These are phyloP conservation scores for Nomada fabriciana DNA, from an alignment of 2,888 invertebrate genomes.

Conservation along the genomic window DNA sequence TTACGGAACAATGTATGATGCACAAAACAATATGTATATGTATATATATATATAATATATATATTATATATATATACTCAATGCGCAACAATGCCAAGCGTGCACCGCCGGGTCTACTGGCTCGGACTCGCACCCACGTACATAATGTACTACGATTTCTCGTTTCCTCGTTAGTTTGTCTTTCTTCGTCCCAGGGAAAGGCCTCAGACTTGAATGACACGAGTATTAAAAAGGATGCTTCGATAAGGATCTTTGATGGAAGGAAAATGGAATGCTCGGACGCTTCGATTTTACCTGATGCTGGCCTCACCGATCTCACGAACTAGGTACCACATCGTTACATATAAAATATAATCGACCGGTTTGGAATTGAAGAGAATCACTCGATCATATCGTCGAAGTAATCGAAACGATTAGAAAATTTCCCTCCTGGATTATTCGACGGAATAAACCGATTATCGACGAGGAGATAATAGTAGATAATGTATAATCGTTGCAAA, in stretches of 20 bases:
- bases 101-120: constrained; percentile 71
- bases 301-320: constrained; percentile 33
- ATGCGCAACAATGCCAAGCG: constrained; percentile 71
- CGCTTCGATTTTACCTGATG: constrained; percentile 44
- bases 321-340: constrained; percentile 39
- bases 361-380: constrained; percentile 25
- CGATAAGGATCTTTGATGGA: constrained; percentile 30
- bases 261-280: constrained; percentile 18
- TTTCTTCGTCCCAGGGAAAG: constrained; percentile 42
- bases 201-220: constrained; percentile 47
- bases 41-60: constrained; percentile 8
- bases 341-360: constrained; percentile 20
- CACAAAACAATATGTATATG: constrained; percentile 71
- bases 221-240: constrained; percentile 55
- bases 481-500: no score
- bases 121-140: constrained; percentile 68
- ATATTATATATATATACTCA: constrained; percentile 45
- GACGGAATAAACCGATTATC: no score
- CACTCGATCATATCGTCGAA: neutral
- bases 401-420: neutral
- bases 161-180: constrained; percentile 28
- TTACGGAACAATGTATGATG: constrained; percentile 71
- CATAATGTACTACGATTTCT: constrained; percentile 42
- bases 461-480: no score
- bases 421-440: neutral